phyloP scores from a whole-genome alignment of 2,797 vertebrate genomes.

The Trachurus trachurus region DNA sequence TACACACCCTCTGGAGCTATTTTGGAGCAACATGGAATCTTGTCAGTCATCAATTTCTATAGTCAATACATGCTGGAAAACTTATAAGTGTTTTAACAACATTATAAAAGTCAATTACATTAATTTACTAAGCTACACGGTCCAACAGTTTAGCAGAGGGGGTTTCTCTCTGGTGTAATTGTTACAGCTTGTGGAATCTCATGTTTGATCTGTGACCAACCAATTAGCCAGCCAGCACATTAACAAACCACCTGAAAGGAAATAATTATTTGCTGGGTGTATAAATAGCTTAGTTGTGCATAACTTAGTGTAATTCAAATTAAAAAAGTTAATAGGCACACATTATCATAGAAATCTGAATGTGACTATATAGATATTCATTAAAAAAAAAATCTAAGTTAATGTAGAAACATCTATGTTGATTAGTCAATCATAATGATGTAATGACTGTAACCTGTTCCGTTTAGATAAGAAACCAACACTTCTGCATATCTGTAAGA shows the following conservation, averaged over 20 bases:
- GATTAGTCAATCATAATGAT: neutral
- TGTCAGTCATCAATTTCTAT: constrained; percentile 20
- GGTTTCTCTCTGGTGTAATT: neutral
- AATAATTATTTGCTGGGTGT: neutral
- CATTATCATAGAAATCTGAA: neutral
- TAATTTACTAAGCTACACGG: neutral
- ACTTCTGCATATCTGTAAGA: neutral
- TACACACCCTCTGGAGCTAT: constrained; percentile 55
- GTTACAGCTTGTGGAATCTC: constrained; percentile 1
- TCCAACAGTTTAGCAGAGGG: neutral
- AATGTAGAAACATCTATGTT: neutral
- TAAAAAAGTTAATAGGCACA: neutral
- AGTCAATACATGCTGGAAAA: neutral
- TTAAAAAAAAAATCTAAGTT: neutral
- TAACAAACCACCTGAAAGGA: neutral
- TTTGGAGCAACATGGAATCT: constrained; percentile 35
- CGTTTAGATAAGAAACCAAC: neutral
- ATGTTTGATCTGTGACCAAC: constrained; percentile 4
- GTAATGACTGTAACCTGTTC: neutral
- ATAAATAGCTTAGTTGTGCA: neutral
- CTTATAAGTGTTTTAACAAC: constrained; percentile 5
- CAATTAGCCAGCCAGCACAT: neutral
- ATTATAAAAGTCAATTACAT: constrained; percentile 16
- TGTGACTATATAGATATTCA: no score
- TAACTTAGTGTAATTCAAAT: neutral